These are phyloP conservation scores for Zaprionus africanus DNA, from an alignment of 1,140 invertebrate genomes.

Conservation along the genomic window DNA sequence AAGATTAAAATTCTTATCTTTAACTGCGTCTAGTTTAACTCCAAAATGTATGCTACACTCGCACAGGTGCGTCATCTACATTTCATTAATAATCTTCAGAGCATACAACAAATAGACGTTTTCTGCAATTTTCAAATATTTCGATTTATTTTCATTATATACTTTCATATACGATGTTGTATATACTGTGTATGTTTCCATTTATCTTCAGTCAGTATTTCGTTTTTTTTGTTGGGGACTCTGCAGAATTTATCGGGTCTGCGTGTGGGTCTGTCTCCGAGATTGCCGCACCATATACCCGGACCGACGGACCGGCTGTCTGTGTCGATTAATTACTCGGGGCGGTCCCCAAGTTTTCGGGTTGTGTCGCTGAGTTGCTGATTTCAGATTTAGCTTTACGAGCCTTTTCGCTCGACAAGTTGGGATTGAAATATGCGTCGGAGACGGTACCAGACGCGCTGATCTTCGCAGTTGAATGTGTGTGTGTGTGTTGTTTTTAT, in stretches of 20 bases:
- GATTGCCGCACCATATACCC: constrained; percentile 3
- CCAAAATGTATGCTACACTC: constrained; percentile 31
- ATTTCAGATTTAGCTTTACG: constrained; percentile 76
- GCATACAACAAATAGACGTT: background rate
- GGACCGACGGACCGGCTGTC: constrained; percentile 27
- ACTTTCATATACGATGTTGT: background rate
- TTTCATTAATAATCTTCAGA: background rate
- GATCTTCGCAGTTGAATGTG: background rate
- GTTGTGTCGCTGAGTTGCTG: constrained; percentile 63
- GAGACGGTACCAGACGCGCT: constrained; percentile 65
- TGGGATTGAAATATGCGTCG: constrained; percentile 69
- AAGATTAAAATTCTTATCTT: background rate
- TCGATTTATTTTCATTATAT: background rate
- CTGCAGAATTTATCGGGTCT: constrained; percentile 17
- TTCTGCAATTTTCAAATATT: background rate
- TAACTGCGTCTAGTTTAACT: constrained; percentile 4
- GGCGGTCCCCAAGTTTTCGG: constrained; percentile 10
- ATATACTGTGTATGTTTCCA: constrained; percentile 23
- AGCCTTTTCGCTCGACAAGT: constrained; percentile 77
- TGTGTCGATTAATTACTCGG: constrained; percentile 72
- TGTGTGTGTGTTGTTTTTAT: background rate
- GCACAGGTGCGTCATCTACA: background rate
- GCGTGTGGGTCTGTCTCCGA: constrained; percentile 6
- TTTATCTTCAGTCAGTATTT: constrained; percentile 11
- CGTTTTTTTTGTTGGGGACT: constrained; percentile 25